These are phyloP conservation scores for Stratiolaelaps scimitus DNA, from an alignment of 1,140 invertebrate species.

Conservation along the genomic window DNA sequence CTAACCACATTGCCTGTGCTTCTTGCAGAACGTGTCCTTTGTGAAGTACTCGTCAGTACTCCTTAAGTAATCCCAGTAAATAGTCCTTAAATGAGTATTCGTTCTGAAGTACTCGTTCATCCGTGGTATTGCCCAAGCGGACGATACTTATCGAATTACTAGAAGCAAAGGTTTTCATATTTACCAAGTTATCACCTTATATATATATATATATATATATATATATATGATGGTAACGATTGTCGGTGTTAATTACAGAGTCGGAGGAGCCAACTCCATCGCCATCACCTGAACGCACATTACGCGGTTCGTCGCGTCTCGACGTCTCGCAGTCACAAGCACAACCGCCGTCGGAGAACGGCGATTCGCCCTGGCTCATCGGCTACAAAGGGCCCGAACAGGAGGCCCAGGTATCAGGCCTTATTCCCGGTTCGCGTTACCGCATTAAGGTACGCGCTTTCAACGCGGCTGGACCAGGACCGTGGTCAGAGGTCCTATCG, in stretches of 20 bases:
- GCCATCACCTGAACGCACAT: slow-evolving; percentile 8
- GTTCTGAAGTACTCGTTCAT: no score
- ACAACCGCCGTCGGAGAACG: slow-evolving; percentile 32
- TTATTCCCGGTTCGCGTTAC: slow-evolving; percentile 61
- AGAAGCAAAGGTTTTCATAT: no score
- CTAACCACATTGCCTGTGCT: no score
- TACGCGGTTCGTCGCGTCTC: not conserved
- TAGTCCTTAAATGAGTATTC: no score
- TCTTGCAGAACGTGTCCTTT: no score
- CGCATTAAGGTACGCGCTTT: slow-evolving; percentile 59
- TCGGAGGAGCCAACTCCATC: slow-evolving; percentile 22
- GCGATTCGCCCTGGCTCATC: slow-evolving; percentile 36
- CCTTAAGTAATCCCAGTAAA: no score
- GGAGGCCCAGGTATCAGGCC: slow-evolving; percentile 53
- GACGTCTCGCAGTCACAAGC: slow-evolving; percentile 40
- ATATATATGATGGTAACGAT: no score
- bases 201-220: no score
- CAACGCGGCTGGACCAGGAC: slow-evolving; percentile 60
- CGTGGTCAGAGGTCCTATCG: slow-evolving; percentile 53
- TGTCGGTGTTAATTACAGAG: not conserved
- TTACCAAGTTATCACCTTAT: no score
- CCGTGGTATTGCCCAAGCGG: no score
- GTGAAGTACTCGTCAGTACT: no score
- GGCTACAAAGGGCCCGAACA: slow-evolving; percentile 25
- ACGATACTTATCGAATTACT: no score